Evolutionary conservation across 2,888 invertebrate genomes (phyloP), one percentile per base, ranked within the genome.

Genomic region (Zaprionus bogoriensis): DNA sequence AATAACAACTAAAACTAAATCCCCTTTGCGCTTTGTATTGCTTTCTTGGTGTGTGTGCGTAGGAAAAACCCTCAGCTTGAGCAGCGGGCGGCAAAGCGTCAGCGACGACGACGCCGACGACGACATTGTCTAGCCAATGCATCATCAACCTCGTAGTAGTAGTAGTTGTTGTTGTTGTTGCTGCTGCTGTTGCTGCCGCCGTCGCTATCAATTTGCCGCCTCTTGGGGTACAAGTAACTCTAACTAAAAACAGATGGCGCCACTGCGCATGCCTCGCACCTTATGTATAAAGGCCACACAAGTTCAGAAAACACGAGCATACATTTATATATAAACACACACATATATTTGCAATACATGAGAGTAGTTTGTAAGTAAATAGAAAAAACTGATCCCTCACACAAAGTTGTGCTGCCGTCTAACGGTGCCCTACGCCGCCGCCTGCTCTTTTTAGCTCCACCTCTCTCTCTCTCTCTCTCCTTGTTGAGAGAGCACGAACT

Each of bases 341-440:
- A 30, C 25, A 22, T 14, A 25, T n/a, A 10, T 5, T 41, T 20
- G n/a, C 12, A 10, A 20, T 25, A 12, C 14, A 22, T 17, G 32
- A 50, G 50, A n/a, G n/a, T n/a, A n/a, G 23, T 51, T 14, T 9
- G 30, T 50, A 38, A 77, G 55, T 58, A 67, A 64, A 67, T 69
- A 58, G 52, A 60, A 75, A 69, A 72, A 73, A 79, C 80, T 86
- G 87, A 86, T 81, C 80, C 80, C 87, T 77, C 69, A 65, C 76
- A 71, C 62, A 62, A 65, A 38, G 36, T 60, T 32, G 50, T 36
- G 39, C 20, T 14, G 32, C 32, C 5, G 10, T n/a, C 74, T 84
- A 84, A 78, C 79, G 82, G 85, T 78, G 59, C 75, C 82, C 41
- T 52, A 32, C 25, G 25, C 17, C 27, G 30, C 17, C 38, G 51